Percentiles rank a stretch among this genome's conserved stretches.
phyloP scores from a whole-genome alignment of 1,140 invertebrate species.

The Ceratitis capitata region DNA sequence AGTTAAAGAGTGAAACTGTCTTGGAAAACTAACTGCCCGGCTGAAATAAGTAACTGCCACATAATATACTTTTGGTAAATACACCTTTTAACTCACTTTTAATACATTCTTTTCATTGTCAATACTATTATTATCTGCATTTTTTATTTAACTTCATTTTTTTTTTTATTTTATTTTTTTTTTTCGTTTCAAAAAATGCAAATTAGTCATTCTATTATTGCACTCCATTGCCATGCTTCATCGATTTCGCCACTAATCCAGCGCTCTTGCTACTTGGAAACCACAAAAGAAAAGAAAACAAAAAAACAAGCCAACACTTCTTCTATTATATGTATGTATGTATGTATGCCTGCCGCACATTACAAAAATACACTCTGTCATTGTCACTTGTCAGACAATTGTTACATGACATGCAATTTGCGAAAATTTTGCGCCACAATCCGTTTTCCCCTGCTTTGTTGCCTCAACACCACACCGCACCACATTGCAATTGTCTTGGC shows the following conservation, averaged over 20 bases:
- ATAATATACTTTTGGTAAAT: not conserved
- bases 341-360: not conserved
- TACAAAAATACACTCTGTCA: not conserved
- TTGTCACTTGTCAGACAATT: slow-evolving; percentile 37
- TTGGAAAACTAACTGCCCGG: not conserved
- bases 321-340: too few relatives aligned
- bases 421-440: slow-evolving; percentile 24
- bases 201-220: not conserved
- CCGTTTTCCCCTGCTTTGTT: not conserved
- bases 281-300: not conserved
- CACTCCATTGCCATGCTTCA: slow-evolving; percentile 14
- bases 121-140: not conserved
- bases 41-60: not conserved
- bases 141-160: too few relatives aligned
- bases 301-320: not conserved
- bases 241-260: slow-evolving; percentile 5
- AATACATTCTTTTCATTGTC: too few relatives aligned
- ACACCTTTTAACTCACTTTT: not conserved
- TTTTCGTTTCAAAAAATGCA: not conserved
- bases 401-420: not conserved
- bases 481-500: not conserved
- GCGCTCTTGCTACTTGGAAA: not conserved
- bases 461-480: not conserved
- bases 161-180: too few relatives aligned
- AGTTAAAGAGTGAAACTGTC: not conserved